A percentile compares a stretch with the other conserved stretches of the same genome.
phyloP scores from a whole-genome alignment of 2,888 invertebrate genomes.

The Coenonympha arcania region DNA sequence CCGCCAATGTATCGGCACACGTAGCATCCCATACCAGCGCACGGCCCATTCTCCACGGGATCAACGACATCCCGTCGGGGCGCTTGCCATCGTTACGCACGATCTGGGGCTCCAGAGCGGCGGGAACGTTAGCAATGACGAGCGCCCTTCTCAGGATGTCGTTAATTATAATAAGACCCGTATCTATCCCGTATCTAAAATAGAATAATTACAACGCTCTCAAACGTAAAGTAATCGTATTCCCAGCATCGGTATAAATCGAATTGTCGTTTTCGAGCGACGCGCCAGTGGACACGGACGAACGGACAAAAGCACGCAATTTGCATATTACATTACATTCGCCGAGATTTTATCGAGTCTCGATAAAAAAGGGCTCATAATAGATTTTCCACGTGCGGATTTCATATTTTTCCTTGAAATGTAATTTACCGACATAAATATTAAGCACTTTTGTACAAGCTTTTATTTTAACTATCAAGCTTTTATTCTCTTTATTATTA shows the following conservation, averaged over 20 bases:
- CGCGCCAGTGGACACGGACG: too few relatives aligned
- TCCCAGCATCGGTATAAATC: constrained; percentile 6
- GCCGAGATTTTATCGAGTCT: neutral
- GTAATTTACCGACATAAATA: neutral
- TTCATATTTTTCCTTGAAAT: neutral
- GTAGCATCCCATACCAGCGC: too few relatives aligned
- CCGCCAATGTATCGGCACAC: too few relatives aligned
- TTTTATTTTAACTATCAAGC: too few relatives aligned
- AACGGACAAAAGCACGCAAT: constrained; percentile 1
- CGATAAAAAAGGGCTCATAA: neutral
- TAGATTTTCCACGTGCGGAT: neutral
- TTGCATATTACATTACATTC: constrained; percentile 7
- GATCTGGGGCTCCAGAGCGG: too few relatives aligned
- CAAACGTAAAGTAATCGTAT: neutral
- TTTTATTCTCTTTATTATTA: too few relatives aligned
- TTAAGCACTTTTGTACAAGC: neutral
- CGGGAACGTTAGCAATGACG: too few relatives aligned
- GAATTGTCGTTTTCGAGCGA: constrained; percentile 7
- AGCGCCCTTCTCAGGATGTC: too few relatives aligned
- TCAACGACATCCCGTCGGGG: too few relatives aligned
- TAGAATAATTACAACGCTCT: constrained; percentile 2
- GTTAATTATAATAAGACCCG: too few relatives aligned
- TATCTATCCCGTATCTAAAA: constrained; percentile 2
- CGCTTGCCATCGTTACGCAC: too few relatives aligned
- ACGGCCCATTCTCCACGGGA: too few relatives aligned